A percentile compares a stretch with the other conserved stretches of the same genome.
Evolutionary conservation across 2,113 vertebrate genomes (phyloP).

Genomic region (Takifugu flavidus): DNA sequence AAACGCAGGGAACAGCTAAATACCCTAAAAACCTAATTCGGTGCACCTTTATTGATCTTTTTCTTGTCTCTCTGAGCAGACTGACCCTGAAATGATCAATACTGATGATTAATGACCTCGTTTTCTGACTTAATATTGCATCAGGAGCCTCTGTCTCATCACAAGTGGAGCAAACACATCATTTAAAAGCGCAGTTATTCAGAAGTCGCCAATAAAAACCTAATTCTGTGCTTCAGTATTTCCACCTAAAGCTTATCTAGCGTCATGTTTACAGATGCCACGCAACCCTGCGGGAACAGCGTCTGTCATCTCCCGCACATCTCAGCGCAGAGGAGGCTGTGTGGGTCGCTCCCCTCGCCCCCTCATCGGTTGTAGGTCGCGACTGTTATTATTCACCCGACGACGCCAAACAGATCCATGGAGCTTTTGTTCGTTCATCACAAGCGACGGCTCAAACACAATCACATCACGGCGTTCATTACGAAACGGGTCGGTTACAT

Average conservation of each 20-base stretch:
- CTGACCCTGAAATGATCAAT: too few species aligned
- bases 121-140: too few species aligned
- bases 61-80: too few species aligned
- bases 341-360: neutral
- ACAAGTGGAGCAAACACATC: neutral
- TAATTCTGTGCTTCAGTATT: too few species aligned
- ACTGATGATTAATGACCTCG: too few species aligned
- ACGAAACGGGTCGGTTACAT: conserved; percentile 26
- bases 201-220: too few species aligned
- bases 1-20: too few species aligned
- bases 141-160: too few species aligned
- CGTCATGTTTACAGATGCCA: too few species aligned
- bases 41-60: too few species aligned
- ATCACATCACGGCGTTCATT: neutral
- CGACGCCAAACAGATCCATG: neutral
- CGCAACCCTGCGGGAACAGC: neutral
- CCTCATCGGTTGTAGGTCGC: neutral
- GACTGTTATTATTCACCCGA: neutral
- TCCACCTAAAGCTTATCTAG: too few species aligned
- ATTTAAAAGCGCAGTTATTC: neutral
- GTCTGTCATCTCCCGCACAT: conserved; percentile 21
- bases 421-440: neutral
- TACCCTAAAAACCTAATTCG: too few species aligned
- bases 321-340: neutral
- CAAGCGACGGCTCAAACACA: neutral